These are phyloP conservation scores for Corythornis madagascariensis DNA, from an alignment of 2,113 vertebrate genomes.

Conservation along the genomic window DNA sequence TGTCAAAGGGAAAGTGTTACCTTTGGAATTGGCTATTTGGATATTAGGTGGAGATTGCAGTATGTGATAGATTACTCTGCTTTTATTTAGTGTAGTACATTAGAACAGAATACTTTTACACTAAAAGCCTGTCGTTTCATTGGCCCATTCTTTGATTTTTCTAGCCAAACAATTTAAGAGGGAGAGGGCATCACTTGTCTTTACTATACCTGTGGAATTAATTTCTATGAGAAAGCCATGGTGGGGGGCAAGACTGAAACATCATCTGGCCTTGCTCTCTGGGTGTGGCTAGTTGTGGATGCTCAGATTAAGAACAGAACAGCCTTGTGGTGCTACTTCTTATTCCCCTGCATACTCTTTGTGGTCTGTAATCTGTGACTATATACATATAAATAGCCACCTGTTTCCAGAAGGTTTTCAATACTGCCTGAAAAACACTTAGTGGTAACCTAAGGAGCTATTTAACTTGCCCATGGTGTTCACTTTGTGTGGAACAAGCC, in stretches of 20 bases:
- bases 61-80: neutral
- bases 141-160: neutral
- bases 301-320: neutral
- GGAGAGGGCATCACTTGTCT: neutral
- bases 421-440: neutral
- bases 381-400: too few species aligned
- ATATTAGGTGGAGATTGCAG: neutral
- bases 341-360: rapidly evolving
- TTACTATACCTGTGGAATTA: neutral
- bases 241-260: neutral
- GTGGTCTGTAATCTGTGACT: neutral
- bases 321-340: neutral
- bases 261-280: neutral
- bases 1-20: neutral
- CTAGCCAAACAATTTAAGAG: neutral
- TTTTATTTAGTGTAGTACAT: neutral
- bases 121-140: neutral
- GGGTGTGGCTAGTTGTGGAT: neutral
- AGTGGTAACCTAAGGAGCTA: neutral
- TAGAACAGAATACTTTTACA: neutral
- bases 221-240: neutral
- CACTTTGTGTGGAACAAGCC: neutral
- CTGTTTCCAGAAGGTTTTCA: neutral
- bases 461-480: neutral
- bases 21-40: neutral